Conservation (phyloP, 2,797 vertebrate species). For the Semotilus atromaculatus region DNA sequence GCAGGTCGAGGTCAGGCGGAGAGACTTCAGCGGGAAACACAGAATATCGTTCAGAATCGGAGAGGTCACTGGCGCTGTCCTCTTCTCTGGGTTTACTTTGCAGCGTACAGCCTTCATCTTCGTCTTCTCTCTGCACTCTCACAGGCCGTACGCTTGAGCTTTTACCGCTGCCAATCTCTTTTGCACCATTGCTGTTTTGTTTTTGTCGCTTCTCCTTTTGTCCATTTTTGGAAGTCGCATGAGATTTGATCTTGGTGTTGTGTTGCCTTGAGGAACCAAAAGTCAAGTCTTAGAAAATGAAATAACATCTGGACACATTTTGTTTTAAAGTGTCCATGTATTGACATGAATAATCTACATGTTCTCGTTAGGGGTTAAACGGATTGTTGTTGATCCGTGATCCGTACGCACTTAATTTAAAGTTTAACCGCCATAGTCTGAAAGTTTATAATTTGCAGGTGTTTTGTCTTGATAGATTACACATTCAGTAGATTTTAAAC, state of each 20-base stretch:
- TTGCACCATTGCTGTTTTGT: conserved; percentile 12
- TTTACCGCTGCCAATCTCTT: conserved; percentile 14
- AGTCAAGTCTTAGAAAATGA: conserved; percentile 11
- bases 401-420: no score
- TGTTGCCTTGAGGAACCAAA: conserved; percentile 60
- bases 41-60: conserved; percentile 85
- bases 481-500: no score
- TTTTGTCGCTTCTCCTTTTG: conserved; percentile 53
- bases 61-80: conserved; percentile 88
- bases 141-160: conserved; percentile 32
- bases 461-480: no score
- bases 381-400: no score
- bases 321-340: background rate
- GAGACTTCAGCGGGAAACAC: conserved; percentile 68
- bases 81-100: conserved; percentile 60
- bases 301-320: background rate
- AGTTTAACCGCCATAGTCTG: no score
- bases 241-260: conserved; percentile 46
- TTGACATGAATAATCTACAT: background rate
- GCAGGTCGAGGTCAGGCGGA: conserved; percentile 85
- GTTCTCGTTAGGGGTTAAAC: no score
- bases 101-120: background rate
- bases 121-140: conserved; percentile 16
- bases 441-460: no score
- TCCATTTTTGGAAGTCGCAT: conserved; percentile 31